Percentiles rank a stretch among this genome's conserved stretches.
Conservation (phyloP, 2,797 vertebrate species). For the Lacerta viridis region DNA sequence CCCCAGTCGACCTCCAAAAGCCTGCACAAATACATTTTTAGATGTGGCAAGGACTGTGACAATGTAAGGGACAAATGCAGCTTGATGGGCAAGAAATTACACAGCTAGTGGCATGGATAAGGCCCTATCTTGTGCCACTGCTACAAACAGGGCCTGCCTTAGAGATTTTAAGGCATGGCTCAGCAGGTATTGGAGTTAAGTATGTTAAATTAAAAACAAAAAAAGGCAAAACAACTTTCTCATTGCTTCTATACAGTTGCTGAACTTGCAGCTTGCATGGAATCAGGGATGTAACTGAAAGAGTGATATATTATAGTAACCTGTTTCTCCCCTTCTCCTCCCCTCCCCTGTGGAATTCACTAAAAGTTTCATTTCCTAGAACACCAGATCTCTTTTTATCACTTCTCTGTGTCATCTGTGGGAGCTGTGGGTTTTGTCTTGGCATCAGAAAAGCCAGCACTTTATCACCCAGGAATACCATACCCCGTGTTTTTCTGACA, state of each 20-base stretch:
- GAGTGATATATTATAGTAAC: background rate
- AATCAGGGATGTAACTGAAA: background rate
- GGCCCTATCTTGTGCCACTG: no score
- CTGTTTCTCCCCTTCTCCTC: background rate
- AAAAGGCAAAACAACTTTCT: background rate
- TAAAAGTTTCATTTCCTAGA: constrained; percentile 18
- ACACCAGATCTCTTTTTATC: constrained; percentile 20
- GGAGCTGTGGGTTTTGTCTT: background rate
- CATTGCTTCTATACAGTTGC: background rate
- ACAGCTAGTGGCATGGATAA: no score
- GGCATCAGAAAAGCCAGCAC: background rate
- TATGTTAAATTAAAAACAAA: background rate
- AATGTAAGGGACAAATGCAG: no score
- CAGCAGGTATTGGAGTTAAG: background rate
- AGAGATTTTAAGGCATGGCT: no score
- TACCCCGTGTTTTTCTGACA: background rate
- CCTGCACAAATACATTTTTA: no score
- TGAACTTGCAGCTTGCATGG: background rate
- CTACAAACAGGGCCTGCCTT: no score
- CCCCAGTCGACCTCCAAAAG: no score
- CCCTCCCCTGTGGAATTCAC: background rate
- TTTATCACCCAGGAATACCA: background rate
- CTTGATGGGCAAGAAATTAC: no score
- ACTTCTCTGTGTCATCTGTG: background rate
- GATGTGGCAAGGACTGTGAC: no score